Conservation (phyloP, 1,140 invertebrate genomes). For the Cydia strobilella region DNA sequence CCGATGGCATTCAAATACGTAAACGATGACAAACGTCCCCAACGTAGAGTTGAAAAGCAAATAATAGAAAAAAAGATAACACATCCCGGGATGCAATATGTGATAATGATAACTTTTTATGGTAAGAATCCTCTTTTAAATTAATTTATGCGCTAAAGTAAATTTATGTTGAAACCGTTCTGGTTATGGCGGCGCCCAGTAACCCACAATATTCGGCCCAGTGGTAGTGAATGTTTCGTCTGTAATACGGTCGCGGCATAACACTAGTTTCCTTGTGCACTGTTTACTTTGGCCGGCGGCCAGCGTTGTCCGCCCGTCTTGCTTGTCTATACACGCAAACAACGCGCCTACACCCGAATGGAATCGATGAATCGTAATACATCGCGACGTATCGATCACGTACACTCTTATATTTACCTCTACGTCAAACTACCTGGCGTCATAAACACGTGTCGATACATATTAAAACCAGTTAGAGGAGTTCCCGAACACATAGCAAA, state of each 20-base stretch:
- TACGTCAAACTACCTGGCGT: slow-evolving; percentile 67
- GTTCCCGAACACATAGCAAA: background rate
- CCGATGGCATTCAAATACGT: background rate
- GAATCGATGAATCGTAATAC: slow-evolving; percentile 55
- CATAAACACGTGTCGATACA: slow-evolving; percentile 43
- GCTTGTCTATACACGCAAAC: slow-evolving; percentile 64
- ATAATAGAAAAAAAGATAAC: background rate
- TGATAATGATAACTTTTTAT: no score
- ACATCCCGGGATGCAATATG: background rate
- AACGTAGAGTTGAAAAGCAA: background rate
- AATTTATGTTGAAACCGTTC: background rate
- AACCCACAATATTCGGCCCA: slow-evolving; percentile 77
- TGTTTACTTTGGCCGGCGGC: slow-evolving; percentile 73
- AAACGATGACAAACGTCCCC: background rate
- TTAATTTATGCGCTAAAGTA: background rate
- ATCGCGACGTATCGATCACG: slow-evolving; percentile 64
- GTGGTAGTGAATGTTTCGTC: slow-evolving; percentile 77
- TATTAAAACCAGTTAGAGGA: background rate
- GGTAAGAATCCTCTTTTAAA: background rate
- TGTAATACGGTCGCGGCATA: slow-evolving; percentile 78
- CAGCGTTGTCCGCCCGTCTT: slow-evolving; percentile 71
- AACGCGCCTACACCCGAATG: slow-evolving; percentile 66
- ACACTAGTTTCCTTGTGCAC: slow-evolving; percentile 79
- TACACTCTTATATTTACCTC: slow-evolving; percentile 45
- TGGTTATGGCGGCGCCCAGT: slow-evolving; percentile 60